Evolutionary conservation across 2,797 vertebrate genomes (phyloP).

Genomic region (Muscicapa striata): DNA sequence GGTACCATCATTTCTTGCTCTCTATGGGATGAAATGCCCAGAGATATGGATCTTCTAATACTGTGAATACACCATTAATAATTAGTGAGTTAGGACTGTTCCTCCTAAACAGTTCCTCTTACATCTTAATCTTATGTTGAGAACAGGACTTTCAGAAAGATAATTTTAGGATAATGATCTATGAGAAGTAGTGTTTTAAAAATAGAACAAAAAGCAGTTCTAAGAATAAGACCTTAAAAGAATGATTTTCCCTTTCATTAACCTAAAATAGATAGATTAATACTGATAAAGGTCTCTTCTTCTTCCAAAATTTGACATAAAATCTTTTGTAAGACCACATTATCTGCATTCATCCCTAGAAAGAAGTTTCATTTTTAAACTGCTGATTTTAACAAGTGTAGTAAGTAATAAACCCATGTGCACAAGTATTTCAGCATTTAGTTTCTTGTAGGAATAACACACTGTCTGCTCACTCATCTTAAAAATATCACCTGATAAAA

Average conservation of each 20-base stretch:
- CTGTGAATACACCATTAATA: neutral
- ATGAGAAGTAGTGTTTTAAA: neutral
- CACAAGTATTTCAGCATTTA: neutral
- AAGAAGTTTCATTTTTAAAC: neutral
- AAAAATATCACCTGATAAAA: neutral
- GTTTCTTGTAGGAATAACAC: neutral
- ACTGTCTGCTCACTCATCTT: neutral
- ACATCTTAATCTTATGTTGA: neutral
- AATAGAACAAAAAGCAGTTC: conserved; percentile 39
- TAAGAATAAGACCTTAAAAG: conserved; percentile 20
- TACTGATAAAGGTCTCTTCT: neutral
- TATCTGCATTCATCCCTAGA: neutral
- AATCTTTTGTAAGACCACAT: neutral
- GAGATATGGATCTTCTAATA: neutral
- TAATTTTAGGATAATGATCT: conserved; percentile 31
- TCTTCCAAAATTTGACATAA: neutral
- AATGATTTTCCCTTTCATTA: conserved; percentile 28
- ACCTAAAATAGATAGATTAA: conserved; percentile 2
- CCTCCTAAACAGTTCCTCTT: conserved; percentile 1
- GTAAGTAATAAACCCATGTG: neutral
- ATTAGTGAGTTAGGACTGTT: conserved; percentile 13
- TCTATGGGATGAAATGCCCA: neutral
- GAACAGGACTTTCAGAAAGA: conserved; percentile 19
- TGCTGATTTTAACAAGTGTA: neutral
- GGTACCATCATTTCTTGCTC: neutral